These are phyloP conservation scores for Palythoa grandiflora DNA, from an alignment of 92 coral and sea anemone genomes.

Conservation along the genomic window DNA sequence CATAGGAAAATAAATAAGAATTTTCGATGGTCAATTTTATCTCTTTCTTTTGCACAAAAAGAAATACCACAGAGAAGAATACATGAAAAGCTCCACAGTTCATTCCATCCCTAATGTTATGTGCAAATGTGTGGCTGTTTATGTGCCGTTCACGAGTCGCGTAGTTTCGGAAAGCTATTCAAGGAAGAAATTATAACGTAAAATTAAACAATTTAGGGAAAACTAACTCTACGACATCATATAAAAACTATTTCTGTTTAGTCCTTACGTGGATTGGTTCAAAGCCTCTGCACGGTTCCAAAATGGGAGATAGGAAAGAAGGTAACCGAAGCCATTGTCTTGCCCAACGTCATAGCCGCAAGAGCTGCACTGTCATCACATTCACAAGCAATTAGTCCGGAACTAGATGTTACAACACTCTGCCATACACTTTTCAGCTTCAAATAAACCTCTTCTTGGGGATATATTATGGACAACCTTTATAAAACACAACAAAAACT, in stretches of 20 bases:
- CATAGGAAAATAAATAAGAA: not conserved
- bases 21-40: not conserved
- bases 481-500: slow-evolving; percentile 97
- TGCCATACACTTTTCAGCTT: slow-evolving; percentile 49
- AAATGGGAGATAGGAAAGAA: slow-evolving; percentile 32
- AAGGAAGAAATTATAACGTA: not conserved
- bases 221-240: slow-evolving; percentile 1
- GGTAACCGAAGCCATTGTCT: slow-evolving; percentile 51
- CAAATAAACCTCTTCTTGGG: slow-evolving; percentile 70
- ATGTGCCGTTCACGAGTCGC: not conserved
- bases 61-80: slow-evolving; percentile 4
- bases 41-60: not conserved
- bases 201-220: not conserved
- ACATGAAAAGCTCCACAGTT: slow-evolving; percentile 29
- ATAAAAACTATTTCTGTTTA: slow-evolving; percentile 2
- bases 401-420: slow-evolving; percentile 25
- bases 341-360: slow-evolving; percentile 50
- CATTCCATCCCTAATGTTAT: slow-evolving; percentile 1
- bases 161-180: slow-evolving; percentile 1
- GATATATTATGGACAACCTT: slow-evolving; percentile 80
- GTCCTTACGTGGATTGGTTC: slow-evolving; percentile 40
- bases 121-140: not conserved
- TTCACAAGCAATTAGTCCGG: slow-evolving; percentile 18
- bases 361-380: slow-evolving; percentile 18
- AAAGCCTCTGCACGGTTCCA: slow-evolving; percentile 51